Conservation (phyloP, 2,888 invertebrate genomes). For the Cheilosia grossa region DNA sequence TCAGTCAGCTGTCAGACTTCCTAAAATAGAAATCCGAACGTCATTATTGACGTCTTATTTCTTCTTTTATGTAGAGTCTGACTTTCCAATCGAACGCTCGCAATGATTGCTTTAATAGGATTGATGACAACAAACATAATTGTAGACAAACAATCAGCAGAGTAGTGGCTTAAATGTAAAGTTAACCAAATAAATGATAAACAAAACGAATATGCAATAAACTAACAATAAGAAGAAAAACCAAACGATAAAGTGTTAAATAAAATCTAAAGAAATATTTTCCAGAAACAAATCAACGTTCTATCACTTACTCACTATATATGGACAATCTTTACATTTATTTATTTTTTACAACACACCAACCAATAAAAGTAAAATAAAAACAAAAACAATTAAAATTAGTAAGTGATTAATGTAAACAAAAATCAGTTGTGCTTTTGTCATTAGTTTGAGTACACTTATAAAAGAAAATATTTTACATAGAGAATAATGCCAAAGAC, state of each 20-base stretch:
- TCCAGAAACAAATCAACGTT: not conserved
- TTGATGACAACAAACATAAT: not conserved
- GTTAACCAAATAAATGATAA: slow-evolving; percentile 12
- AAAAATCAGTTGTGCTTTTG: slow-evolving; percentile 27
- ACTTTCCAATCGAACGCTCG: too few relatives aligned
- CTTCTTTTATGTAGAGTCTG: too few relatives aligned
- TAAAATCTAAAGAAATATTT: slow-evolving; percentile 14
- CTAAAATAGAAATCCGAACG: too few relatives aligned
- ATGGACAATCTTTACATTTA: slow-evolving; percentile 45
- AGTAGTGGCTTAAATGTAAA: slow-evolving; percentile 24
- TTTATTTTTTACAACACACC: slow-evolving; percentile 25
- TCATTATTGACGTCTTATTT: too few relatives aligned
- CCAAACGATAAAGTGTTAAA: slow-evolving; percentile 4
- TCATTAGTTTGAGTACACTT: slow-evolving; percentile 10
- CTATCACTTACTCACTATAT: slow-evolving; percentile 10
- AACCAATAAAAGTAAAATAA: not conserved
- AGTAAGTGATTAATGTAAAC: slow-evolving; percentile 1
- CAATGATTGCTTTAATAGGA: not conserved
- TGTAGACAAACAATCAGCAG: not conserved
- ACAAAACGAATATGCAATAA: slow-evolving; percentile 10
- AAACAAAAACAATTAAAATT: not conserved
- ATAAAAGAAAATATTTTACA: slow-evolving; percentile 24
- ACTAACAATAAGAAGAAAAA: slow-evolving; percentile 1
- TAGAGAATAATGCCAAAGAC: slow-evolving; percentile 46
- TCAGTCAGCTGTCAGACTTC: too few relatives aligned